Evolutionary conservation across 2,888 invertebrate genomes (phyloP), one percentile per base, ranked within the genome.

Genomic region (Cyrtodaria siliqua): DNA sequence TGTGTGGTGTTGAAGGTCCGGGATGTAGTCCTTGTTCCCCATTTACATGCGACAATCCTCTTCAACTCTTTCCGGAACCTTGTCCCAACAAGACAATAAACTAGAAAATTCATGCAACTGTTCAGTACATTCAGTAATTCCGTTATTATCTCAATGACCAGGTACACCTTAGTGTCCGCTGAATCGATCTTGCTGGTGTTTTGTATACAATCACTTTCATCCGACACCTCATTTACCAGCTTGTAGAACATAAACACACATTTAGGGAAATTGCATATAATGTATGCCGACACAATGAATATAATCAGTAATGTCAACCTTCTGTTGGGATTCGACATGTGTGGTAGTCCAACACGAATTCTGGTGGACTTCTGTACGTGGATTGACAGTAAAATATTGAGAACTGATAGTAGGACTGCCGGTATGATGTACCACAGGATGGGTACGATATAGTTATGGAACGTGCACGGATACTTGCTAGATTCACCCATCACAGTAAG

Each of bases 361-460:
- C 84, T 66, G 23, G 82, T 64, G 1, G 86, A 85, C 29, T 72
- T 79, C 9, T 79, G 79, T 16, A 79, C 84, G 38, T 84, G 79
- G 9, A 73, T 55, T n/a, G 73, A 74, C 2, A 86, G 70, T 2
- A 86, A 69, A 23, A 64, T 66, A 56, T 84, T 85, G 26, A 85
- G 53, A 1, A 76, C 29, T 27, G 83, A 72, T 2, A 85, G 67
- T 12, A 82, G 9, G 4, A 61, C n/a, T 63, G 85, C 85, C 0
- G 86, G 86, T 40, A 80, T 44, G 24, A 84, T 77, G 62, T 85
- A 85, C 85, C 86, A 86, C n/a, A 75, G 26, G 8, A 86, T 64
- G 2, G 86, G 86, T 2, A 86, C 59, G 12, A 86, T 52, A 53
- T 82, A 85, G 66, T 79, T 69, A 49, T 83, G 80, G 62, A 74